These are phyloP conservation scores for Aromia moschata DNA, from an alignment of 2,888 invertebrate genomes.

Conservation along the genomic window DNA sequence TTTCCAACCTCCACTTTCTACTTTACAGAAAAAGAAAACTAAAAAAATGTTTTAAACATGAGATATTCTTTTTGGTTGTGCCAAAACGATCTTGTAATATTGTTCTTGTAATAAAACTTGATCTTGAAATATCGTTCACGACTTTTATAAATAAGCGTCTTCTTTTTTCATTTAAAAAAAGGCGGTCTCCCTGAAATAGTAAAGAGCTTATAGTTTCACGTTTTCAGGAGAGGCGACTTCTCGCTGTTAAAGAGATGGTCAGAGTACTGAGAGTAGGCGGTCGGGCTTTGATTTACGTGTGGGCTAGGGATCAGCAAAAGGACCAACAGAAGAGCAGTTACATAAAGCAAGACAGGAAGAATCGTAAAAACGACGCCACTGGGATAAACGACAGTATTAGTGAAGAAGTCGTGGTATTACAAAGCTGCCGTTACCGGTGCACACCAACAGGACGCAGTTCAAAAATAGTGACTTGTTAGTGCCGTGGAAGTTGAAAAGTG, in stretches of 20 bases:
- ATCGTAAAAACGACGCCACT: constrained; percentile 57
- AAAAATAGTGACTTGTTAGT: constrained; percentile 90
- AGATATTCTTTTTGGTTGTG: too few species aligned
- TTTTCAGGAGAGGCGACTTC: constrained; percentile 74
- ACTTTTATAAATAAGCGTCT: too few species aligned
- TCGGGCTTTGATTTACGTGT: constrained; percentile 88
- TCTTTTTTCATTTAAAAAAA: too few species aligned
- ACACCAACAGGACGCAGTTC: constrained; percentile 92
- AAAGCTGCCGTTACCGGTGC: constrained; percentile 74
- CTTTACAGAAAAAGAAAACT: too few species aligned
- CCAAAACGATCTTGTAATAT: too few species aligned
- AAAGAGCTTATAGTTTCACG: too few species aligned
- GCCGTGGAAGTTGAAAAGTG: constrained; percentile 87
- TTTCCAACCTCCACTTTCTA: too few species aligned
- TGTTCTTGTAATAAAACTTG: too few species aligned
- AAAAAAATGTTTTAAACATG: too few species aligned
- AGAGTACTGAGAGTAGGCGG: constrained; percentile 80
- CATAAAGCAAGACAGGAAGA: constrained; percentile 70
- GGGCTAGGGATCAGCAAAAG: constrained; percentile 90
- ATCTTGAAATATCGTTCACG: too few species aligned
- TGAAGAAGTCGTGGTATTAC: constrained; percentile 47
- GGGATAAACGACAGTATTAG: constrained; percentile 43
- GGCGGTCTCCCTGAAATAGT: too few species aligned
- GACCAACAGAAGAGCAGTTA: constrained; percentile 75
- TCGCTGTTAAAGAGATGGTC: constrained; percentile 80